These are phyloP conservation scores for Oryzias javanicus DNA, from an alignment of 2,113 vertebrate species.

Conservation along the genomic window DNA sequence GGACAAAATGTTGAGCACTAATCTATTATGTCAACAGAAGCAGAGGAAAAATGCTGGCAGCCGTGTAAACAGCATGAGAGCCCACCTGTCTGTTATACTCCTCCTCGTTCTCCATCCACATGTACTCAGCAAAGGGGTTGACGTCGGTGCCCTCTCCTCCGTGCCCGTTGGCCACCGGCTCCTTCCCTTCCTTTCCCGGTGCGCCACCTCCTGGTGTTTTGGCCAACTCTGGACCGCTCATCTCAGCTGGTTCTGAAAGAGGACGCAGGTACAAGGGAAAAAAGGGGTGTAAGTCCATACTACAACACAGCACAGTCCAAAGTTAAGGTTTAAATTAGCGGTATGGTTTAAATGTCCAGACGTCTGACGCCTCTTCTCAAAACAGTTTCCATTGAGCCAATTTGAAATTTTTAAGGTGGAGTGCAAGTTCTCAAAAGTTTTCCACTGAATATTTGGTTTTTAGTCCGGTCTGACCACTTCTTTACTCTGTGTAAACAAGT, in stretches of 20 bases:
- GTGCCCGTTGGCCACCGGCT: conserved; percentile 84
- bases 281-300: neutral
- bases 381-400: too few relatives aligned
- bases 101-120: conserved; percentile 99
- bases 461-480: too few relatives aligned
- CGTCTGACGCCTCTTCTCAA: too few relatives aligned
- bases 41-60: neutral
- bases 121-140: conserved; percentile 95
- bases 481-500: too few relatives aligned
- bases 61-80: conserved; percentile 2
- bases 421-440: too few relatives aligned
- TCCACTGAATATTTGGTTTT: too few relatives aligned
- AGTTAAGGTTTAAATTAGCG: too few relatives aligned
- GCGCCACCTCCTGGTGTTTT: conserved; percentile 73
- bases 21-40: neutral
- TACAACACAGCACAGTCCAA: too few relatives aligned
- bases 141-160: conserved; percentile 81
- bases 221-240: conserved; percentile 89
- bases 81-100: conserved; percentile 93
- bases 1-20: too few relatives aligned
- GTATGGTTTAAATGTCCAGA: too few relatives aligned
- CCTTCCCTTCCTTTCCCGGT: conserved; percentile 87
- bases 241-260: conserved; percentile 80
- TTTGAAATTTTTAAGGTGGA: too few relatives aligned
- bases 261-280: neutral